These are phyloP conservation scores for Ethmia dodecea DNA, from an alignment of 2,888 invertebrate species.

Conservation along the genomic window DNA sequence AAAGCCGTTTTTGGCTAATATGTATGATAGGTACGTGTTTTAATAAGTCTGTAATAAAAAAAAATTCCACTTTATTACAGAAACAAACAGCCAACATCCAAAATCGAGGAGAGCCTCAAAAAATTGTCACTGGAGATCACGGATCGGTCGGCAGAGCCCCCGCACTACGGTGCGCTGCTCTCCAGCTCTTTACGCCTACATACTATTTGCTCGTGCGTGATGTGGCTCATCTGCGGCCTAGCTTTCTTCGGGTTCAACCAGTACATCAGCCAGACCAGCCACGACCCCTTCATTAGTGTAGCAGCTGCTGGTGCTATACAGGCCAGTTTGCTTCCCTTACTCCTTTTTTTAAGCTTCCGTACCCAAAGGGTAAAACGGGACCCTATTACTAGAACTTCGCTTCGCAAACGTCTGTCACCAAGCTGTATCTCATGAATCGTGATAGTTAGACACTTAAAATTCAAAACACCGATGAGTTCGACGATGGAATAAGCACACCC, in stretches of 20 bases:
- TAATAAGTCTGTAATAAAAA: too few relatives aligned
- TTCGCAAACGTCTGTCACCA: too few relatives aligned
- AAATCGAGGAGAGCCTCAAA: conserved; percentile 61
- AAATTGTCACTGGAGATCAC: conserved; percentile 39
- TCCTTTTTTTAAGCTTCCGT: too few relatives aligned
- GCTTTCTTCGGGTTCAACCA: conserved; percentile 91
- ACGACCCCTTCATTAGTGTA: conserved; percentile 89
- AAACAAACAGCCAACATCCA: conserved; percentile 67
- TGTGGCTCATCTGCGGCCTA: conserved; percentile 90
- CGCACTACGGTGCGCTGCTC: conserved; percentile 79
- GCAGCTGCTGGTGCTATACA: conserved; percentile 77
- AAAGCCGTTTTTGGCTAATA: too few relatives aligned
- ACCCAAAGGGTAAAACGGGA: too few relatives aligned
- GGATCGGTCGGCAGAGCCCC: conserved; percentile 26
- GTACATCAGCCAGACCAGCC: conserved; percentile 87
- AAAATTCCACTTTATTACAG: conserved; percentile 38
- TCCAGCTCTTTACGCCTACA: conserved; percentile 80
- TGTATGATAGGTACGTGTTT: too few relatives aligned
- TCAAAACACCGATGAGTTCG: too few relatives aligned
- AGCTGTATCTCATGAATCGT: too few relatives aligned
- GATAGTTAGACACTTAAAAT: too few relatives aligned
- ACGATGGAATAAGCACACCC: too few relatives aligned
- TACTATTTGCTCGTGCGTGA: conserved; percentile 81
- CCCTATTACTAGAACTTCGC: too few relatives aligned
- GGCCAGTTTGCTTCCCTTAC: too few relatives aligned